phyloP scores from a whole-genome alignment of 2,888 invertebrate species.

The Itoplectis maculator region DNA sequence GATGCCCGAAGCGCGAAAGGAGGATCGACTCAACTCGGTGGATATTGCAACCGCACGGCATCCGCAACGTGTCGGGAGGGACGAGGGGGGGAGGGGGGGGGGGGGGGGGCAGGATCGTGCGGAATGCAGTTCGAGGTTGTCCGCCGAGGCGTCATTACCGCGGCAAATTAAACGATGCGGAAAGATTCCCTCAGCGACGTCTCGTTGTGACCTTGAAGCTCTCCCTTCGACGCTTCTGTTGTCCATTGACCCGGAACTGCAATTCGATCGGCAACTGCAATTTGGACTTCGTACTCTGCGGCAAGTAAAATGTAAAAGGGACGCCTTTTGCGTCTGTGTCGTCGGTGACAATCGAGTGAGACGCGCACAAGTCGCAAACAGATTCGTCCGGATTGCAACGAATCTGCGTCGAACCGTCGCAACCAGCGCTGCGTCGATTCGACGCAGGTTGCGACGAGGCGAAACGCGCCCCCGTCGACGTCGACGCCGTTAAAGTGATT shows the following conservation, averaged over 20 bases:
- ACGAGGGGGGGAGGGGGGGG: too few species aligned
- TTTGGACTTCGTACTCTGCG: too few species aligned
- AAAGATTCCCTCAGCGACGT: conserved; percentile 5
- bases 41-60: background rate
- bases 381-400: too few species aligned
- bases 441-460: conserved; percentile 20
- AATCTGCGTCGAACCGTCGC: too few species aligned
- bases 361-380: too few species aligned
- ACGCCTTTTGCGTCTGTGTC: too few species aligned
- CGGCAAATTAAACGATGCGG: conserved; percentile 37
- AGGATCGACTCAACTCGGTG: background rate
- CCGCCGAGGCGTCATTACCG: conserved; percentile 1
- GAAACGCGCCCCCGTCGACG: conserved; percentile 29
- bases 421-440: conserved; percentile 28
- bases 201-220: background rate
- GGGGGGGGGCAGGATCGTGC: background rate
- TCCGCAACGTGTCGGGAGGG: too few species aligned
- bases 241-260: too few species aligned
- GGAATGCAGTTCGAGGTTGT: background rate
- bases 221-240: too few species aligned
- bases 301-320: too few species aligned
- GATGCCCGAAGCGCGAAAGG: conserved; percentile 7
- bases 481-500: conserved; percentile 69
- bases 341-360: too few species aligned
- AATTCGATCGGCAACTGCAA: too few species aligned